Evolutionary conservation across 2,113 vertebrate species (phyloP), one percentile per base, ranked within the genome.

Genomic region (Abramis brama): DNA sequence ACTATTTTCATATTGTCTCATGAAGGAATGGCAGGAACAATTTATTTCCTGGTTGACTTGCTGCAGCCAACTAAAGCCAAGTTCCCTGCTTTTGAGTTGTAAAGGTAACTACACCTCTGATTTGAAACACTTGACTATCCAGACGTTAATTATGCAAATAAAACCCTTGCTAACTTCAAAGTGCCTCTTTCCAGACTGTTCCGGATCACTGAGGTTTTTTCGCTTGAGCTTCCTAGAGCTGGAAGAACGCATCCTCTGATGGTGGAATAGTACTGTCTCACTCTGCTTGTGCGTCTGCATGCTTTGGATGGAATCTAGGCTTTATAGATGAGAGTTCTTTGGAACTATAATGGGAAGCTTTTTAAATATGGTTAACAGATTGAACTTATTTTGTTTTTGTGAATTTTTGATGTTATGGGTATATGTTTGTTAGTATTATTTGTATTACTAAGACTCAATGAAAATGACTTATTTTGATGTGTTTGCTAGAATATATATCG

Each of bases 1-100:
- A 19, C 9, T 0, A 10, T 81, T 33, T 39, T 27, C 25, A 43
- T 76, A n/a, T 79, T 91, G 88, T 77, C 89, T 82, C 87, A 83
- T 79, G 52, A 89, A 99, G 98, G 98, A 90, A 97, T 99, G 97
- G 98, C 98, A 27, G 98, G 98, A 88, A 99, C 98, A 0, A 97
- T 99, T 91, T 99, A 99, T 91, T 99, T 99, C 91, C 94, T 99
- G 91, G 92, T 96, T 25, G 98, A 99, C 92, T 89, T 99, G 39
- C 92, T 98, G 57, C 94, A 98, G 85, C 98, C 98, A 5, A 87
- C 93, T 85, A 97, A 92, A 90, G 95, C 97, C 6, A 96, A 88
- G 88, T 99, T 99, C 89, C 98, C 98, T 0, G 97, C 96, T 0
- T 99, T 99, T 91, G 97, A 99, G 91, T 91, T 99, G 4, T 99